phyloP scores from a whole-genome alignment of 1,140 invertebrate species.

The Samia ricini region DNA sequence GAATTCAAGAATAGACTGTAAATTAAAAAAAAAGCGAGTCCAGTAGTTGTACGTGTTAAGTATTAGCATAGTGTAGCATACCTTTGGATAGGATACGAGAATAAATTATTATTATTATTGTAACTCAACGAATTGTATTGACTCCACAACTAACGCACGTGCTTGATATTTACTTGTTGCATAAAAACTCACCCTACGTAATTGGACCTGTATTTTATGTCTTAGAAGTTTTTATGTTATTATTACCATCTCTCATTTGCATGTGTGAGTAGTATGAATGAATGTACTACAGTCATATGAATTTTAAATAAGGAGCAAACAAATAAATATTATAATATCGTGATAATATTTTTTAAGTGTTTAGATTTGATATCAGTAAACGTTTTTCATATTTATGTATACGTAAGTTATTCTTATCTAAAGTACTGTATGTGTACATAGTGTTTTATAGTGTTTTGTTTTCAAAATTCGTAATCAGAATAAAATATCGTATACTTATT shows the following conservation, averaged over 20 bases:
- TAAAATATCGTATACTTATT: too few species aligned
- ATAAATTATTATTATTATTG: constrained; percentile 10
- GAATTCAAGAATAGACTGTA: neutral
- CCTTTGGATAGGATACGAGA: neutral
- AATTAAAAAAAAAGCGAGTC: constrained; percentile 26
- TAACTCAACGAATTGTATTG: constrained; percentile 2
- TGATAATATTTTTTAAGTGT: too few species aligned
- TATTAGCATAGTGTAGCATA: constrained; percentile 27
- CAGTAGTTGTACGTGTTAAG: constrained; percentile 18
- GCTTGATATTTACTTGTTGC: constrained; percentile 31
- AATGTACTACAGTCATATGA: too few species aligned
- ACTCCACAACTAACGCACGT: constrained; percentile 27
- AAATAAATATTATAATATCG: too few species aligned
- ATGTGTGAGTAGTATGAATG: too few species aligned
- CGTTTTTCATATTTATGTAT: too few species aligned
- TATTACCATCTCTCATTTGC: neutral
- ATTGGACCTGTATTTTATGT: neutral
- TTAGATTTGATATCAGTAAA: too few species aligned
- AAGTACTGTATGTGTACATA: too few species aligned
- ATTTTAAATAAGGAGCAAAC: too few species aligned
- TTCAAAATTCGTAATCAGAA: too few species aligned
- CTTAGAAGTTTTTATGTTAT: neutral
- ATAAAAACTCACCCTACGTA: constrained; percentile 21
- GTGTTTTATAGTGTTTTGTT: too few species aligned
- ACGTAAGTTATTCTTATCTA: too few species aligned